These are phyloP conservation scores for Craniophora ligustri DNA, from an alignment of 2,888 invertebrate species.

Conservation along the genomic window DNA sequence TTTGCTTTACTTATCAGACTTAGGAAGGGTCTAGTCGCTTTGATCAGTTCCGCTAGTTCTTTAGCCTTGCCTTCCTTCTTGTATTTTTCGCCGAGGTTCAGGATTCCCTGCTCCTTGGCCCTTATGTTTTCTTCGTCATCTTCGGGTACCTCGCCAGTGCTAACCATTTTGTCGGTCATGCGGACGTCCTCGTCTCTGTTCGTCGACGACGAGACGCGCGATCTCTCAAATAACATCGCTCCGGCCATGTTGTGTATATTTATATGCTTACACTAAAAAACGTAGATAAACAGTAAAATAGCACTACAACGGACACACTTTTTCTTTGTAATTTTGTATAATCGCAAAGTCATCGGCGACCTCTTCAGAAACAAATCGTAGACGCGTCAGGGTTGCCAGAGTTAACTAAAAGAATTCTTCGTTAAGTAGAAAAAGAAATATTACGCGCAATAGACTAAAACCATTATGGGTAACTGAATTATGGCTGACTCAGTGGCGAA, in stretches of 20 bases:
- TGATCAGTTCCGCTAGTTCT: constrained; percentile 97
- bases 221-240: constrained; percentile 96
- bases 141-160: constrained; percentile 92
- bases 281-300: constrained; percentile 77
- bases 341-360: constrained; percentile 88
- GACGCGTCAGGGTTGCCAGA: constrained; percentile 81
- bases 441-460: no score
- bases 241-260: constrained; percentile 93
- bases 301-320: constrained; percentile 79
- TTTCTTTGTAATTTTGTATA: constrained; percentile 88
- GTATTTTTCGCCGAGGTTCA: constrained; percentile 96
- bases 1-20: constrained; percentile 99
- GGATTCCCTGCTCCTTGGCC: constrained; percentile 97
- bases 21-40: constrained; percentile 98
- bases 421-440: constrained; percentile 26
- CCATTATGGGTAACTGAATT: no score
- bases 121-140: constrained; percentile 97
- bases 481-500: no score
- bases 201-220: constrained; percentile 92
- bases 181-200: constrained; percentile 93
- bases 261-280: constrained; percentile 83
- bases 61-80: constrained; percentile 98
- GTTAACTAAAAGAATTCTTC: constrained; percentile 12
- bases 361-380: constrained; percentile 86
- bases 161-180: constrained; percentile 93